Conservation (phyloP, 2,113 vertebrate species). For the Neogale vison region DNA sequence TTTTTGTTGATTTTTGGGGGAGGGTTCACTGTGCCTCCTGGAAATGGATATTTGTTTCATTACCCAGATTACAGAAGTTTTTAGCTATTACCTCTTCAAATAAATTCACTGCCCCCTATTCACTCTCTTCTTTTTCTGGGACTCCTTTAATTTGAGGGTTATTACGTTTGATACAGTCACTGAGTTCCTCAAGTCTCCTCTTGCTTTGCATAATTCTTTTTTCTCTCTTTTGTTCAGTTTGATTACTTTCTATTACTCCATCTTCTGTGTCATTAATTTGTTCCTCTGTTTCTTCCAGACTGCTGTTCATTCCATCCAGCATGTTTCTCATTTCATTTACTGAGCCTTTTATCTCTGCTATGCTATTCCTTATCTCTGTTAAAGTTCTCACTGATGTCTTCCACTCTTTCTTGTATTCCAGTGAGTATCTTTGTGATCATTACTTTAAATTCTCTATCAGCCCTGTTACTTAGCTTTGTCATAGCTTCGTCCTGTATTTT, state of each 20-base stretch:
- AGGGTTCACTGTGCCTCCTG: background rate
- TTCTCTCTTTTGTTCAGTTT: background rate
- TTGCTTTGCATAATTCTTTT: background rate
- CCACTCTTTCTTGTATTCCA: background rate
- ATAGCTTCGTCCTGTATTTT: background rate
- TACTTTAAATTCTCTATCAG: background rate
- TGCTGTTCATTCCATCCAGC: too few relatives aligned
- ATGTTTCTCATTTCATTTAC: too few relatives aligned
- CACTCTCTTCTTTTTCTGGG: background rate
- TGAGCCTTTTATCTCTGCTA: too few relatives aligned
- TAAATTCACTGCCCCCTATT: background rate
- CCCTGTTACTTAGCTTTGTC: background rate
- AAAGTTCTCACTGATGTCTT: too few relatives aligned
- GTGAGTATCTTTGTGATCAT: background rate
- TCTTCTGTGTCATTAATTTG: background rate
- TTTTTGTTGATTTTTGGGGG: background rate
- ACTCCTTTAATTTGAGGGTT: background rate
- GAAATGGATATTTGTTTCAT: background rate
- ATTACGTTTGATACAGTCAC: background rate
- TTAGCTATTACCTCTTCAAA: background rate
- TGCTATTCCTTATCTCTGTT: too few relatives aligned
- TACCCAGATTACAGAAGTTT: background rate
- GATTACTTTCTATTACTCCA: background rate
- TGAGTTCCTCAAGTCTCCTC: background rate
- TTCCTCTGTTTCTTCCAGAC: too few relatives aligned